These are phyloP conservation scores for Sander lucioperca DNA, from an alignment of 2,113 vertebrate species.

Conservation along the genomic window DNA sequence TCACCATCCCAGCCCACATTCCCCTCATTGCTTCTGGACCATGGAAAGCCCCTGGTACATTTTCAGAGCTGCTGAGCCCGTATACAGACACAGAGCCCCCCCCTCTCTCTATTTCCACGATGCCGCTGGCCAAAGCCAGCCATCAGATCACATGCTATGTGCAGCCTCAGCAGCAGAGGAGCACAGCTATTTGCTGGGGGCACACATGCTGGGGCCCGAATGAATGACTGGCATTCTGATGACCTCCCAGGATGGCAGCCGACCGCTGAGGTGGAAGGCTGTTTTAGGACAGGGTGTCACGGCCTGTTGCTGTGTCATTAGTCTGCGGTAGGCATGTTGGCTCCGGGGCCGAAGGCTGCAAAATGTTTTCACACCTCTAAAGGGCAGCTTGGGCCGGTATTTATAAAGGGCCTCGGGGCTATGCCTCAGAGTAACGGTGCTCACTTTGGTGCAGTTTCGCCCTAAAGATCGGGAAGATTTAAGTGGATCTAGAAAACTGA, in stretches of 20 bases:
- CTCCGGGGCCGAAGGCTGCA: slow-evolving; percentile 55
- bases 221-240: slow-evolving; percentile 80
- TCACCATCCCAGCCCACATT: slow-evolving; percentile 55
- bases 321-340: slow-evolving; percentile 63
- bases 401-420: slow-evolving; percentile 32
- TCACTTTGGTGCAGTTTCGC: slow-evolving; percentile 37
- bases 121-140: slow-evolving; percentile 72
- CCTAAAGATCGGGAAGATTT: slow-evolving; percentile 5
- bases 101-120: slow-evolving; percentile 63
- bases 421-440: not conserved
- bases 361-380: slow-evolving; percentile 62
- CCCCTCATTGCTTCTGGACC: slow-evolving; percentile 65
- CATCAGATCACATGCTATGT: slow-evolving; percentile 83
- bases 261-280: slow-evolving; percentile 54
- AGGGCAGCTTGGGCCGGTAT: slow-evolving; percentile 44
- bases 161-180: slow-evolving; percentile 82
- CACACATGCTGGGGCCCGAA: slow-evolving; percentile 67
- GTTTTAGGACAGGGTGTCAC: slow-evolving; percentile 74
- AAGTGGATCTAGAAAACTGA: not conserved
- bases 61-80: slow-evolving; percentile 72
- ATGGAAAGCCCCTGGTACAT: slow-evolving; percentile 77
- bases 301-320: slow-evolving; percentile 73
- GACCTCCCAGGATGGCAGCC: slow-evolving; percentile 75
- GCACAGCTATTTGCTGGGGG: slow-evolving; percentile 78
- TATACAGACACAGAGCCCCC: slow-evolving; percentile 62